These are phyloP conservation scores for Ptychodera flava DNA, from an alignment of 35 echinoderm and acorn worm genomes.

Conservation along the genomic window DNA sequence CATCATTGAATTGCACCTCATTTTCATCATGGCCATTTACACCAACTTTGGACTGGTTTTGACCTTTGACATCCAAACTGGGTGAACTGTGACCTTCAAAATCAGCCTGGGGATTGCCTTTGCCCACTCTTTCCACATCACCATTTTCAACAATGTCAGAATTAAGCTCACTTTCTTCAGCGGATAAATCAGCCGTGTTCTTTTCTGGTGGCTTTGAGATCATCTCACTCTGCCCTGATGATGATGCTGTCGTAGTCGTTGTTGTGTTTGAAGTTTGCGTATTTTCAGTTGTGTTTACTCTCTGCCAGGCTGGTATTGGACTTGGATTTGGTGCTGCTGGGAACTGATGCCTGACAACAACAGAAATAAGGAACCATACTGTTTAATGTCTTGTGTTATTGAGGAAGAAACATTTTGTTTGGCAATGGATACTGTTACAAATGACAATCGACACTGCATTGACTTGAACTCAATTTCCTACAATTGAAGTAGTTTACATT, in stretches of 20 bases:
- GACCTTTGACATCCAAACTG: conserved; percentile 4
- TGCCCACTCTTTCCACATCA: neutral
- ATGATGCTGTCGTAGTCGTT: neutral
- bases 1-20: too few species aligned
- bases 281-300: neutral
- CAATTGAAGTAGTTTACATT: too few species aligned
- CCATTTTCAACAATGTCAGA: neutral
- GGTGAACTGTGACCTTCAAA: conserved; percentile 3
- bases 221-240: neutral
- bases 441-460: too few species aligned
- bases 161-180: neutral
- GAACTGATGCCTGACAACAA: conserved; percentile 45
- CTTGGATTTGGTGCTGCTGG: conserved; percentile 36
- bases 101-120: too few species aligned
- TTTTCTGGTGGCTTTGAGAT: neutral
- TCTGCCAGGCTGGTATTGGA: conserved; percentile 47
- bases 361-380: neutral
- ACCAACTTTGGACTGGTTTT: neutral
- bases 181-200: neutral
- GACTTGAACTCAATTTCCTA: too few species aligned
- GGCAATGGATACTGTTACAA: too few species aligned
- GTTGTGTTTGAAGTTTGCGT: neutral
- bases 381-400: too few species aligned
- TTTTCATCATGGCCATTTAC: too few species aligned
- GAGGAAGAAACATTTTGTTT: too few species aligned